phyloP scores from a whole-genome alignment of 2,113 vertebrate species.

The Azemiops feae region DNA sequence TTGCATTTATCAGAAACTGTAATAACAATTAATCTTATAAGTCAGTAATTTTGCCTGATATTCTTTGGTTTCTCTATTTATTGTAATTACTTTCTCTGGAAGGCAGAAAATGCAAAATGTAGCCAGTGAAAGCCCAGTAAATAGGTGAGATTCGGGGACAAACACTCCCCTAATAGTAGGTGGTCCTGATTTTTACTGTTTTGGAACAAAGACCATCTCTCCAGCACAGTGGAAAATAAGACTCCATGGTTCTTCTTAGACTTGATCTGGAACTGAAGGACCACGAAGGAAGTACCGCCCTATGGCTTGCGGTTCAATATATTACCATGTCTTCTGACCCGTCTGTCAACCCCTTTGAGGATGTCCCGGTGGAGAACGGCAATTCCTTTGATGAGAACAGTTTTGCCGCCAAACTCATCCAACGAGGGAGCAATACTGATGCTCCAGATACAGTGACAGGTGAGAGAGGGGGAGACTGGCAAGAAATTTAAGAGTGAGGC shows the following conservation, averaged over 20 bases:
- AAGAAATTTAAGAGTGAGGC: neutral
- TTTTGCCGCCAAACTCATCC: constrained; percentile 91
- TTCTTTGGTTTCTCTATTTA: neutral
- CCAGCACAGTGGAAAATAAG: neutral
- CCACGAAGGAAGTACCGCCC: constrained; percentile 92
- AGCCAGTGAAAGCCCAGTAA: neutral
- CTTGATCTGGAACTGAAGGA: constrained; percentile 94
- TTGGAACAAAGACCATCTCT: neutral
- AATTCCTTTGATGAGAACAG: constrained; percentile 96
- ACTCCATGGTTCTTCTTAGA: constrained; percentile 62
- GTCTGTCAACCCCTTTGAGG: constrained; percentile 93
- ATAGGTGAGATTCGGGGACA: neutral
- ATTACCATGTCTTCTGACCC: constrained; percentile 88
- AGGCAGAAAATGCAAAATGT: neutral
- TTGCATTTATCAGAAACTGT: neutral
- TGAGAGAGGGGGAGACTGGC: constrained; percentile 54
- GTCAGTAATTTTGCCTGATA: neutral
- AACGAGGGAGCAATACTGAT: constrained; percentile 90
- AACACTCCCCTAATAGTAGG: neutral
- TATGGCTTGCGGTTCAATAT: constrained; percentile 95
- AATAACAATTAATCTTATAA: neutral
- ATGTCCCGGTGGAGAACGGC: constrained; percentile 86
- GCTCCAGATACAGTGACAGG: constrained; percentile 85
- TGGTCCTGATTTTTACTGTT: neutral
- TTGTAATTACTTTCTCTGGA: neutral